Conservation (phyloP, 2,797 vertebrate species). For the Psittacula derbiana region DNA sequence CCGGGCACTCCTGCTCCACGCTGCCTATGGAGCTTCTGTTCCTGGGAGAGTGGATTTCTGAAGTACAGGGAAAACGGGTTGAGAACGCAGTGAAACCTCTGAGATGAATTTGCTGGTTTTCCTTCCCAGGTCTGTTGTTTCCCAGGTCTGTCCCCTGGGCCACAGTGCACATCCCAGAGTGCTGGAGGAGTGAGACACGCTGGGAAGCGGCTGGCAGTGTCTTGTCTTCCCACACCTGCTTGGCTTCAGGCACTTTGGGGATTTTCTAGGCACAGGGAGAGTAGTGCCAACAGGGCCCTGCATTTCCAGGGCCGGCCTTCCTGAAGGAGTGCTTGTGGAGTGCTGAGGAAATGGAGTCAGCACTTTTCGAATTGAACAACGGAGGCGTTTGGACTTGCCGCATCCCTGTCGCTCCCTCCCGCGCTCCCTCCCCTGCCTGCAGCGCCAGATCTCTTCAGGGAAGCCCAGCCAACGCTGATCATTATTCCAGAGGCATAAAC, state of each 20-base stretch:
- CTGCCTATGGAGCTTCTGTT: background rate
- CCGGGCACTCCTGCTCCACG: rapidly evolving
- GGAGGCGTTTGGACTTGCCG: background rate
- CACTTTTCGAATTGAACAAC: background rate
- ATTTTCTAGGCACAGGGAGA: background rate
- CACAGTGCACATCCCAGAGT: rapidly evolving
- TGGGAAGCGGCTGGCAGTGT: rapidly evolving
- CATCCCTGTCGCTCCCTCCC: background rate
- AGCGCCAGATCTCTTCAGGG: background rate
- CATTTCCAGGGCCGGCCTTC: background rate
- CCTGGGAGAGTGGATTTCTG: background rate
- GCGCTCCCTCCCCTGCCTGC: background rate
- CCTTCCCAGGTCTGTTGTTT: background rate
- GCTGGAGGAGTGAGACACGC: background rate
- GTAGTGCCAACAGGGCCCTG: background rate
- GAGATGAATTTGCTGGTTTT: background rate
- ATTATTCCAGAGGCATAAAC: background rate
- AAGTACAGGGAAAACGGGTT: rapidly evolving
- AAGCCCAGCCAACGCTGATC: background rate
- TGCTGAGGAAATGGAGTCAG: slow-evolving; percentile 12
- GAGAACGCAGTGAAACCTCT: rapidly evolving
- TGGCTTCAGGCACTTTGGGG: background rate
- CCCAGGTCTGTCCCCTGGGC: background rate
- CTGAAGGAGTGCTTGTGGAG: background rate
- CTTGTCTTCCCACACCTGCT: background rate